Percentiles rank a stretch among this genome's conserved stretches.
Conservation (phyloP, 2,797 vertebrate genomes). For the Numenius phaeopus region DNA sequence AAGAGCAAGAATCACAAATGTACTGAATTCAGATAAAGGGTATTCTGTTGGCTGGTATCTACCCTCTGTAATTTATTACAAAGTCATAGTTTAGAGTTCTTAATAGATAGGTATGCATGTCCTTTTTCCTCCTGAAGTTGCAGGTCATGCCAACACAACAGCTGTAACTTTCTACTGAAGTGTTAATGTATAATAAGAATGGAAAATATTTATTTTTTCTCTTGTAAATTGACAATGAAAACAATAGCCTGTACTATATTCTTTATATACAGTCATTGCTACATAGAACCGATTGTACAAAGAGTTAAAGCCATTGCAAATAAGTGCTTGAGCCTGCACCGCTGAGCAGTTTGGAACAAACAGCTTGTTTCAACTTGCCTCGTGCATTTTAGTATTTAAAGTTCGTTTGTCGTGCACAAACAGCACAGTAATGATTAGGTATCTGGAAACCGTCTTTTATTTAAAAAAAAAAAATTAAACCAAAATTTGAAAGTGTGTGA, state of each 20-base stretch:
- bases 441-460: constrained; percentile 51
- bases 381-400: constrained; percentile 48
- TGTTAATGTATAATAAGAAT: constrained; percentile 69
- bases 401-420: constrained; percentile 31
- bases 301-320: constrained; percentile 60
- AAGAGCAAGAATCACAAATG: neutral
- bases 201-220: constrained; percentile 73
- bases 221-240: constrained; percentile 70
- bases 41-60: constrained; percentile 34
- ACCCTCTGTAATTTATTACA: constrained; percentile 65
- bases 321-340: constrained; percentile 50
- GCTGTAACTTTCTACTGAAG: constrained; percentile 69
- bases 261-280: constrained; percentile 66
- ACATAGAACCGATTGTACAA: constrained; percentile 51
- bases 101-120: constrained; percentile 66
- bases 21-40: constrained; percentile 7
- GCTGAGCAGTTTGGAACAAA: constrained; percentile 37
- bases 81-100: constrained; percentile 43
- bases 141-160: constrained; percentile 54
- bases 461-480: neutral
- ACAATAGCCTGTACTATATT: constrained; percentile 68
- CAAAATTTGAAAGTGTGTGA: neutral
- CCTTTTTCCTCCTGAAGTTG: constrained; percentile 40
- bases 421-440: constrained; percentile 10
- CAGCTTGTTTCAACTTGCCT: constrained; percentile 28